These are phyloP conservation scores for Temnothorax rugatulus DNA, from an alignment of 2,888 invertebrate genomes.

Conservation along the genomic window DNA sequence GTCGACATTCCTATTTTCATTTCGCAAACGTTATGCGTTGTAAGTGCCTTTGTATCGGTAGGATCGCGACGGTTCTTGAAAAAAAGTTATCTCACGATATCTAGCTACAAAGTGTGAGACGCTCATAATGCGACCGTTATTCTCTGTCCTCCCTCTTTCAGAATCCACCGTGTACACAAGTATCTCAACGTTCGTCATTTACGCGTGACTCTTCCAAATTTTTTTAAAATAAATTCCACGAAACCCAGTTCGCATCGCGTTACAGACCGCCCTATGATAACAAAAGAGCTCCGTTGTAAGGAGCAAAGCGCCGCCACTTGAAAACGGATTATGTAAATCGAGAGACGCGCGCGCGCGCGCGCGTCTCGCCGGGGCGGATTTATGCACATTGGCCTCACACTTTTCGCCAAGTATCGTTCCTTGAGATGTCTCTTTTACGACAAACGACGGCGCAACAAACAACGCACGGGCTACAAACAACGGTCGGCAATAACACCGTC, in stretches of 20 bases:
- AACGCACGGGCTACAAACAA: slow-evolving; percentile 30
- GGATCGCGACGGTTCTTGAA: neutral
- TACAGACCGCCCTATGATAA: slow-evolving; percentile 5
- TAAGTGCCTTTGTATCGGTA: neutral
- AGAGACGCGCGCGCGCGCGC: slow-evolving; percentile 34
- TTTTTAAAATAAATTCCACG: slow-evolving; percentile 10
- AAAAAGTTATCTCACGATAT: neutral
- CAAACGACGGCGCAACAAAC: slow-evolving; percentile 33
- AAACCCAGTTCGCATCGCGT: slow-evolving; percentile 1
- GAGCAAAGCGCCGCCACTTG: slow-evolving; percentile 47
- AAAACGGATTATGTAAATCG: slow-evolving; percentile 54
- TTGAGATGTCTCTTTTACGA: slow-evolving; percentile 14
- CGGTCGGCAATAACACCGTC: slow-evolving; percentile 22
- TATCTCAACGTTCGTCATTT: neutral
- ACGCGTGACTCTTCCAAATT: neutral
- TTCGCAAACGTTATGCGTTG: neutral
- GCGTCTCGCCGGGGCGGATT: slow-evolving; percentile 36
- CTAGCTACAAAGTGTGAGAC: neutral
- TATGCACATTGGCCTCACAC: slow-evolving; percentile 43
- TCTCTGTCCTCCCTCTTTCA: neutral
- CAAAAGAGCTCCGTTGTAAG: slow-evolving; percentile 38
- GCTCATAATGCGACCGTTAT: neutral
- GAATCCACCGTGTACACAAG: neutral
- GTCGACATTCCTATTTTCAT: slow-evolving; percentile 19
- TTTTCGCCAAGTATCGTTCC: slow-evolving; percentile 34